Conservation (phyloP, 2,888 invertebrate genomes). For the Mythimna pallens region DNA sequence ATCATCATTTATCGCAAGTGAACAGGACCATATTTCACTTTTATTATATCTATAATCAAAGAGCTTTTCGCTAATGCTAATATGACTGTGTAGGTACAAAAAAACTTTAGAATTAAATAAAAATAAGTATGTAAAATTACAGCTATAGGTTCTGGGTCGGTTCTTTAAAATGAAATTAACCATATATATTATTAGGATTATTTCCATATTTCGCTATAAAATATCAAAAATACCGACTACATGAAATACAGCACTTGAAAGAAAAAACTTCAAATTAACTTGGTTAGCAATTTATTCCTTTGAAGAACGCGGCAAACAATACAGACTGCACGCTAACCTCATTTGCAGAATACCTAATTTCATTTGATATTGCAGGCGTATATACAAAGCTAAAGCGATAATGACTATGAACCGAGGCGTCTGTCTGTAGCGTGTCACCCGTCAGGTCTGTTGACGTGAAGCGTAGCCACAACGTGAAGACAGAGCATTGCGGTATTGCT, state of each 20-base stretch:
- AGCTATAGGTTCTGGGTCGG: no score
- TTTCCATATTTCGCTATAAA: neutral
- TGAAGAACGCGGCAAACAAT: neutral
- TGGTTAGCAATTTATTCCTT: slow-evolving; percentile 9
- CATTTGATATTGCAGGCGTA: slow-evolving; percentile 11
- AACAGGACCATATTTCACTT: neutral
- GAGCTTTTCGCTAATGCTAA: no score
- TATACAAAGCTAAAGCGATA: neutral
- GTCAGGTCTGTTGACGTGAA: slow-evolving; percentile 3
- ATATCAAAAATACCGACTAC: neutral
- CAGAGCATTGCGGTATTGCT: neutral
- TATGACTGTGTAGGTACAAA: no score
- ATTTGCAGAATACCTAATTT: neutral
- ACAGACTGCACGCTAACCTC: slow-evolving; percentile 15
- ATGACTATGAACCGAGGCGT: neutral
- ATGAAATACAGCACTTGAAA: neutral
- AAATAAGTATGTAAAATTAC: no score
- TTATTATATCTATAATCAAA: no score
- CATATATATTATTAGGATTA: no score
- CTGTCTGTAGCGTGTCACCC: slow-evolving; percentile 7
- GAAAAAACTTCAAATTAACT: neutral
- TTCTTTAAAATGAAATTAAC: no score
- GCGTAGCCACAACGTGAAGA: slow-evolving; percentile 7
- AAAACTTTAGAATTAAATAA: no score
- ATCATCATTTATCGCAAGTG: neutral